Evolutionary conservation across 2,113 vertebrate genomes (phyloP).

Genomic region (Tachysurus fulvidraco): DNA sequence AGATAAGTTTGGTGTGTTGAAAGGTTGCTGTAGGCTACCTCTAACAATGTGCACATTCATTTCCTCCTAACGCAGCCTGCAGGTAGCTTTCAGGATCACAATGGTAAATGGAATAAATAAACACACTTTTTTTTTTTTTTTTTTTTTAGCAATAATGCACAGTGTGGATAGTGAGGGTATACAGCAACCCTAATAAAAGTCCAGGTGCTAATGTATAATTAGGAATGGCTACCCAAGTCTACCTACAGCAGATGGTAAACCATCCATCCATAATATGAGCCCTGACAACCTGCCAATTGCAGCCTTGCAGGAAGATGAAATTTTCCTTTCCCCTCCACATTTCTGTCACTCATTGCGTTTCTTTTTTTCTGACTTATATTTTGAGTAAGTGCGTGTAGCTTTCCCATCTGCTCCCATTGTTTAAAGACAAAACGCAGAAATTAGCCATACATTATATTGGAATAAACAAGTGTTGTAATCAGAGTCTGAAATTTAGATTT

Average conservation of each 20-base stretch:
- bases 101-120: neutral
- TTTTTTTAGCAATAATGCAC: neutral
- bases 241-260: slow-evolving; percentile 47
- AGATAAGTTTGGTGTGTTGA: slow-evolving; percentile 23
- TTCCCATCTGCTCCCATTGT: neutral
- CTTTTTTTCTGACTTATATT: neutral
- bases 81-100: neutral
- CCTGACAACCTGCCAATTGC: slow-evolving; percentile 42
- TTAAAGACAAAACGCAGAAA: neutral
- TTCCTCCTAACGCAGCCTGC: neutral
- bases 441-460: neutral
- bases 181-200: slow-evolving; percentile 13
- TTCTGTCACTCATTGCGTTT: slow-evolving; percentile 6
- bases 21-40: slow-evolving; percentile 2
- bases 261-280: slow-evolving; percentile 42
- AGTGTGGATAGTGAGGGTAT: neutral
- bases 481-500: neutral
- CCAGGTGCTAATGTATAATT: slow-evolving; percentile 46
- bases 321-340: slow-evolving; percentile 1
- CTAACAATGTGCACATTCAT: slow-evolving; percentile 1
- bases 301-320: slow-evolving; percentile 23
- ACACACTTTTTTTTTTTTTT: neutral
- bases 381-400: slow-evolving; percentile 1
- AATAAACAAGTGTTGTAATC: neutral
- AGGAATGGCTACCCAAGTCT: slow-evolving; percentile 24